Conservation (phyloP, 2,113 vertebrate genomes). For the Pelecanus crispus region DNA sequence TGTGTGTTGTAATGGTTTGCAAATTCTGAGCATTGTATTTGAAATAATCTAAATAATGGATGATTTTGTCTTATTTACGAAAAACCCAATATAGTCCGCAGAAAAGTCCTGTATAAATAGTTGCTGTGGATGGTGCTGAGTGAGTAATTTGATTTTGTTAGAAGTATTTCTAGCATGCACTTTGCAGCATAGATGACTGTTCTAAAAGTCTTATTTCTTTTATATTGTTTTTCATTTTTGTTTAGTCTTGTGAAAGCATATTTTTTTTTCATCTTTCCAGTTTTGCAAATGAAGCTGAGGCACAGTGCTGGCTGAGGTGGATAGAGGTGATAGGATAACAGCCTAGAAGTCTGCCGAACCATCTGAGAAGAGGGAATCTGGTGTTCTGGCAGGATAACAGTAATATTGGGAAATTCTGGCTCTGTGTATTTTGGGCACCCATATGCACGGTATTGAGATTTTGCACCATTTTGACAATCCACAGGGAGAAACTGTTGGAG, state of each 20-base stretch:
- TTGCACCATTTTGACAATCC: not conserved
- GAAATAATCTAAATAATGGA: not conserved
- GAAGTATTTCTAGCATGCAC: not conserved
- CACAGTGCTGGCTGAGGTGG: not conserved
- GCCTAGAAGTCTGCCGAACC: not conserved
- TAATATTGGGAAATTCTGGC: not conserved
- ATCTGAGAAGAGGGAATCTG: not conserved
- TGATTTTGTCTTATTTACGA: not conserved
- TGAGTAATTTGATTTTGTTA: not conserved
- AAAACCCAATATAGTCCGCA: accelerated
- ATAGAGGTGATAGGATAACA: not conserved
- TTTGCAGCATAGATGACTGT: not conserved
- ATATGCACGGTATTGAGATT: not conserved
- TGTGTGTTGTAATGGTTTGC: not conserved
- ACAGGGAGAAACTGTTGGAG: not conserved
- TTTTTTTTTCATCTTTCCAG: not conserved
- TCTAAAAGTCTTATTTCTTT: not conserved
- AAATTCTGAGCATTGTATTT: not conserved
- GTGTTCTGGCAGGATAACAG: not conserved
- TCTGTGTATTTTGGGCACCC: not conserved
- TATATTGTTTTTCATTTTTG: not conserved
- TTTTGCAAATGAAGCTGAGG: not conserved
- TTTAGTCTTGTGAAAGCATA: not conserved
- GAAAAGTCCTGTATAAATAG: not conserved
- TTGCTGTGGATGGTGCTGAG: not conserved